Base-by-base conservation (phyloP, 2,888 invertebrate species). In the Asteroscopus sphinx region DNA sequence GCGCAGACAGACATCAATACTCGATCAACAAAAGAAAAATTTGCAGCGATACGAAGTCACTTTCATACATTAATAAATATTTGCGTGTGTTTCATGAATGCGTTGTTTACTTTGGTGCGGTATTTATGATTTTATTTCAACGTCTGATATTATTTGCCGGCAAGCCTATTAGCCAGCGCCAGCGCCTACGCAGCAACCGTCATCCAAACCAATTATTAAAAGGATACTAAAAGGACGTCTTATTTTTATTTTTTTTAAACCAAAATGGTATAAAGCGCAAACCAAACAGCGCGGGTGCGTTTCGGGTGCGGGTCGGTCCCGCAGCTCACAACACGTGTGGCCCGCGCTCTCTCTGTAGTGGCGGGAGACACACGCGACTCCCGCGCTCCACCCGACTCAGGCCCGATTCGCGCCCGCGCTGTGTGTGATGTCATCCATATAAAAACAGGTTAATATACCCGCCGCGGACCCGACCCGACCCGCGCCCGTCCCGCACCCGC, bases 61-160 rank as follows among this genome's bases (percentile, higher is more conserved):
- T 53, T 70, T 70, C 16, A 36, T 32, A 40, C 11, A 12, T 54
- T 46, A 53, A 37, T 51, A 57, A 48, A 59, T 54, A 54, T 56
- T 42, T 41, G 21, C 41, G 13, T 28, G 16, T 12, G 11, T n/a
- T 39, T 45, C 5, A 26, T 51, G 37, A 48, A 48, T 64, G 15
- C 13, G 25, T 45, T 56, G 46, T 68, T 60, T 70, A 56, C 48
- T 40, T 28, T 12, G 8, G 6, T 9, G 44, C 11, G 12, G 12
- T 35, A 17, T 17, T 35, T 60, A 25, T 25, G 39, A 15, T 16
- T 28, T 13, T 16, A 48, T 47, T 35, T 26, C n/a, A 42, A 37
- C 15, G 36, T 35, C n/a, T 37, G 12, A 13, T 51, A 42, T 33
- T 9, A n/a, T 35, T 41, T 17, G 21, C n/a, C 3, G 39, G 32